phyloP scores from a whole-genome alignment of 2,113 vertebrate species.

The Falcunculus frontatus region DNA sequence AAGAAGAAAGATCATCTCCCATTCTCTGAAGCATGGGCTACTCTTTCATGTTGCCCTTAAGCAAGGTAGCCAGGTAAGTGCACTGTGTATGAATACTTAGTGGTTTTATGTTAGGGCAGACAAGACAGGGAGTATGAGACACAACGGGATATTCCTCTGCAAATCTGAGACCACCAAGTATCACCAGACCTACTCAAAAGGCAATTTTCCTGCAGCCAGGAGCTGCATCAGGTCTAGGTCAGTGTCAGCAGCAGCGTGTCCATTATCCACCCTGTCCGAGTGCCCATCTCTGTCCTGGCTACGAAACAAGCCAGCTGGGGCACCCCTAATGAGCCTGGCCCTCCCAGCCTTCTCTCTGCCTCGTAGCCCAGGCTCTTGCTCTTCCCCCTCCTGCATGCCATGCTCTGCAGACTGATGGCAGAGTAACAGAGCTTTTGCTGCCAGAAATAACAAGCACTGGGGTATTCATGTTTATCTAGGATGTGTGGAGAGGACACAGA shows the following conservation, averaged over 20 bases:
- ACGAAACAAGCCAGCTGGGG: not conserved
- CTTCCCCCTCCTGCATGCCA: not conserved
- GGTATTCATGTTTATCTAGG: not conserved
- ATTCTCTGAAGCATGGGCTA: not conserved
- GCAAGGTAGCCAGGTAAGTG: not conserved
- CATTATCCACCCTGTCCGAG: too few species aligned
- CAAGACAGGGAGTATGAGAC: not conserved
- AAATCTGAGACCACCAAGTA: rapidly evolving
- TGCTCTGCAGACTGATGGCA: not conserved
- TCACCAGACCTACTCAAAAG: not conserved
- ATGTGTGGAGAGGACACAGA: not conserved
- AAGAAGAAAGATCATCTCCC: not conserved
- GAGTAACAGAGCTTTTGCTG: not conserved
- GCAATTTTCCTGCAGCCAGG: not conserved
- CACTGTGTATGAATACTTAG: too few species aligned
- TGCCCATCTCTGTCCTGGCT: not conserved
- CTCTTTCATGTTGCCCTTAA: not conserved
- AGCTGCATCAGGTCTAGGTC: not conserved
- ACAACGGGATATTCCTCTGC: not conserved
- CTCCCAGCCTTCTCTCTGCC: not conserved
- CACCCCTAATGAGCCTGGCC: rapidly evolving
- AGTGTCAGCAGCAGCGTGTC: not conserved
- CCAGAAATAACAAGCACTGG: not conserved
- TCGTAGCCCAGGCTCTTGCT: not conserved
- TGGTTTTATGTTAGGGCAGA: not conserved